Conservation (phyloP, 2,888 invertebrate species). For the Agrotis clavis region DNA sequence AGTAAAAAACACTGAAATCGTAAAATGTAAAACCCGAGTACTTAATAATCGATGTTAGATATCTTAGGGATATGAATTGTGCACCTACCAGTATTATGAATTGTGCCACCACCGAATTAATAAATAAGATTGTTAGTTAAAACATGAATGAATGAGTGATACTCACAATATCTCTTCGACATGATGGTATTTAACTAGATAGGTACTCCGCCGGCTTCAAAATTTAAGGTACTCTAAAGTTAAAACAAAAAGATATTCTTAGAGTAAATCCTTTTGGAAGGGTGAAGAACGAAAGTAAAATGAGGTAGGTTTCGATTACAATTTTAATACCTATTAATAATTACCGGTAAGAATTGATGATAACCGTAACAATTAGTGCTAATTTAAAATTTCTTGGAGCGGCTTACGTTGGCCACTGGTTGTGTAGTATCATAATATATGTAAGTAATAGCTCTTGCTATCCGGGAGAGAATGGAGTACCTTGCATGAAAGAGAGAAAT, state of each 20-base stretch:
- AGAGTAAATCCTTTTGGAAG: conserved; percentile 60
- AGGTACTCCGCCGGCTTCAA: conserved; percentile 77
- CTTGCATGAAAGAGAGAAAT: too few relatives aligned
- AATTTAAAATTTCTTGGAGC: too few relatives aligned
- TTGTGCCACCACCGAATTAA: conserved; percentile 3
- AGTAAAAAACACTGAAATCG: conserved; percentile 34
- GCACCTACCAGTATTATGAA: conserved; percentile 10
- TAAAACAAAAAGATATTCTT: conserved; percentile 77
- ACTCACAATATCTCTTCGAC: conserved; percentile 82
- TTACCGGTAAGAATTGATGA: background rate
- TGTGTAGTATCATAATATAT: too few relatives aligned
- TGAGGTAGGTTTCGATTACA: conserved; percentile 1
- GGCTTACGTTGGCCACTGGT: too few relatives aligned
- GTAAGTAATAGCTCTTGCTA: too few relatives aligned
- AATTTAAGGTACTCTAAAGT: conserved; percentile 79
- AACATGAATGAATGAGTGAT: conserved; percentile 68
- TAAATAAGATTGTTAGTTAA: conserved; percentile 27
- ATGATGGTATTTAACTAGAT: conserved; percentile 73
- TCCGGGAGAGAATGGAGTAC: too few relatives aligned
- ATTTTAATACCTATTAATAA: background rate
- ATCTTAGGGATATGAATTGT: background rate
- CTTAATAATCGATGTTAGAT: conserved; percentile 4
- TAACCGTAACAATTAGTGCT: too few relatives aligned
- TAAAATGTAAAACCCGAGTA: conserved; percentile 24
- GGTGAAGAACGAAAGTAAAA: conserved; percentile 65